A percentile compares a stretch with the other conserved stretches of the same genome.
Evolutionary conservation across 2,888 invertebrate species (phyloP).

Genomic region (Cremastinae sp.): DNA sequence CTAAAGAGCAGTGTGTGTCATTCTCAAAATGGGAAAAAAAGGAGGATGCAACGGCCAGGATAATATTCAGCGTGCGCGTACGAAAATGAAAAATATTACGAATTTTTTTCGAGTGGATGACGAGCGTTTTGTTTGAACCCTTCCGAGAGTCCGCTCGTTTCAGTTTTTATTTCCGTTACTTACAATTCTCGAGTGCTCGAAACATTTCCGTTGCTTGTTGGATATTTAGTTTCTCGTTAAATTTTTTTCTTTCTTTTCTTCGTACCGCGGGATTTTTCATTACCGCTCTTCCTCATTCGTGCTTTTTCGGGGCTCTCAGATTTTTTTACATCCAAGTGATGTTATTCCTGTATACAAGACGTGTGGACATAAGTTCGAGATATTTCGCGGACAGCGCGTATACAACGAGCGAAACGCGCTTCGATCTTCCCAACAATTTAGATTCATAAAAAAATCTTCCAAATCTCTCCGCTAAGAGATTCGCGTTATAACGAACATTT

Average conservation of each 20-base stretch:
- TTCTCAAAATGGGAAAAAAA: too few relatives aligned
- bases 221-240: constrained; percentile 19
- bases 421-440: too few relatives aligned
- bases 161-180: constrained; percentile 12
- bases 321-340: too few relatives aligned
- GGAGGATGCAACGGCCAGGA: too few relatives aligned
- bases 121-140: constrained; percentile 16
- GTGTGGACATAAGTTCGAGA: too few relatives aligned
- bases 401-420: too few relatives aligned
- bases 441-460: background rate
- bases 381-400: too few relatives aligned
- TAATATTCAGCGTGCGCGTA: too few relatives aligned
- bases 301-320: too few relatives aligned
- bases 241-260: constrained; percentile 3
- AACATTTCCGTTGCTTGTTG: constrained; percentile 7
- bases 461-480: background rate
- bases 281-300: background rate
- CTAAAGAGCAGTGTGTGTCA: too few relatives aligned
- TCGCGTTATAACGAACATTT: background rate
- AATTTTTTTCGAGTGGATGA: background rate
- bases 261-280: constrained; percentile 10
- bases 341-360: too few relatives aligned
- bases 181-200: constrained; percentile 29
- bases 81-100: too few relatives aligned
- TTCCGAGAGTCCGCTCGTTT: constrained; percentile 6